These are phyloP conservation scores for Phallusia fumigata DNA, from an alignment of 23 tunicate genomes.

Conservation along the genomic window DNA sequence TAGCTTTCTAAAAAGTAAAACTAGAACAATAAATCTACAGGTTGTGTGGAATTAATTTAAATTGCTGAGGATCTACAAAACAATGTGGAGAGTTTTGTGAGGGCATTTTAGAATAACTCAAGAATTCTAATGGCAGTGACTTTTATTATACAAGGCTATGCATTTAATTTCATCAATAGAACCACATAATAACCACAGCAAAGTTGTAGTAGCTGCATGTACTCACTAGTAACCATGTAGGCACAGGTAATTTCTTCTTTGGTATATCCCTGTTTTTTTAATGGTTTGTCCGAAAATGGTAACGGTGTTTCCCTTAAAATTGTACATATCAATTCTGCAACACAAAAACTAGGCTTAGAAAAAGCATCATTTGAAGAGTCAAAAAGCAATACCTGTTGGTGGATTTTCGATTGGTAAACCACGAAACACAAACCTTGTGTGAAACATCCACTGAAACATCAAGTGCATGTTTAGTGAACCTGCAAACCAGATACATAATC, in stretches of 20 bases:
- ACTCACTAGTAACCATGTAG: background rate
- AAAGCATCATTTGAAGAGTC: no score
- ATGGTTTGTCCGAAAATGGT: background rate
- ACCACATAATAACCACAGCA: no score
- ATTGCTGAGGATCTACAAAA: no score
- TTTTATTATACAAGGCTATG: no score
- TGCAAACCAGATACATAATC: background rate
- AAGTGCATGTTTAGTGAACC: background rate
- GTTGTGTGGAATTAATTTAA: no score
- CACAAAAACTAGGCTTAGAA: background rate
- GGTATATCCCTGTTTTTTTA: background rate
- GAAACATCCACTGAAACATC: background rate
- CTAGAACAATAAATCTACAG: no score
- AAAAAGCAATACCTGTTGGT: background rate
- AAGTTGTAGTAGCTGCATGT: background rate
- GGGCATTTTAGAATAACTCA: no score
- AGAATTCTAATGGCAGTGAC: no score
- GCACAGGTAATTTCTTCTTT: slow-evolving; percentile 9
- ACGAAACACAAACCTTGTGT: background rate
- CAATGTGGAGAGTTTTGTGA: no score
- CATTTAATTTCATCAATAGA: no score
- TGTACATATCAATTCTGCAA: background rate
- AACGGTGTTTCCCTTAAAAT: background rate
- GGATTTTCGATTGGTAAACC: background rate
- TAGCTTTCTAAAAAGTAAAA: no score